Evolutionary conservation across 2,888 invertebrate genomes (phyloP).

Genomic region (Hypomecis punctinalis): DNA sequence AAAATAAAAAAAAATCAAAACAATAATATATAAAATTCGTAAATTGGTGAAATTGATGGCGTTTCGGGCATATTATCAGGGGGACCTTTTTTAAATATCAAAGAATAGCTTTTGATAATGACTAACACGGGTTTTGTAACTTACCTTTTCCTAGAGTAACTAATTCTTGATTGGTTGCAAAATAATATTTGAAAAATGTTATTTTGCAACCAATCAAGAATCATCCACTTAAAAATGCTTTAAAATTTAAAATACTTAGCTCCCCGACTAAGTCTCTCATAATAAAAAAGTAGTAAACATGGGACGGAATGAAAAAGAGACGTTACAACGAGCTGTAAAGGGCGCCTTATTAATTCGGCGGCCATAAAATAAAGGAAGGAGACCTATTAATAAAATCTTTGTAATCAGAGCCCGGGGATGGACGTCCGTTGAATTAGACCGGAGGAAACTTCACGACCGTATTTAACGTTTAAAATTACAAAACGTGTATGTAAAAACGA

Average conservation of each 20-base stretch:
- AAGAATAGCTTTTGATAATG: too few species aligned
- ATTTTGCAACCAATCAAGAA: too few species aligned
- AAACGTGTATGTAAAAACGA: neutral
- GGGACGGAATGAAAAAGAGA: conserved; percentile 59
- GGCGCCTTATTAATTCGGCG: conserved; percentile 65
- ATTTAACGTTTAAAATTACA: conserved; percentile 3
- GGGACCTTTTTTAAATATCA: too few species aligned
- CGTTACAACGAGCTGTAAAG: conserved; percentile 59
- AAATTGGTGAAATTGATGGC: too few species aligned
- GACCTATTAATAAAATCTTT: conserved; percentile 56
- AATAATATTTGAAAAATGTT: too few species aligned
- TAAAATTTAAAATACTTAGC: neutral
- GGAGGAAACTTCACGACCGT: conserved; percentile 1
- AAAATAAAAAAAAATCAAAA: too few species aligned
- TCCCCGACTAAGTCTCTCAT: conserved; percentile 18
- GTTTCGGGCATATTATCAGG: too few species aligned
- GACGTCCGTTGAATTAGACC: conserved; percentile 11
- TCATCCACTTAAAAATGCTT: too few species aligned
- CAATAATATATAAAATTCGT: too few species aligned
- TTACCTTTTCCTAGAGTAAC: too few species aligned
- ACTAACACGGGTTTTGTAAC: too few species aligned
- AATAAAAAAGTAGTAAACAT: conserved; percentile 60
- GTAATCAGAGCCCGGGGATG: conserved; percentile 51
- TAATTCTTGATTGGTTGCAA: too few species aligned
- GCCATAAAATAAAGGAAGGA: conserved; percentile 59